phyloP scores from a whole-genome alignment of 1,140 invertebrate species.

The Venturia canescens region DNA sequence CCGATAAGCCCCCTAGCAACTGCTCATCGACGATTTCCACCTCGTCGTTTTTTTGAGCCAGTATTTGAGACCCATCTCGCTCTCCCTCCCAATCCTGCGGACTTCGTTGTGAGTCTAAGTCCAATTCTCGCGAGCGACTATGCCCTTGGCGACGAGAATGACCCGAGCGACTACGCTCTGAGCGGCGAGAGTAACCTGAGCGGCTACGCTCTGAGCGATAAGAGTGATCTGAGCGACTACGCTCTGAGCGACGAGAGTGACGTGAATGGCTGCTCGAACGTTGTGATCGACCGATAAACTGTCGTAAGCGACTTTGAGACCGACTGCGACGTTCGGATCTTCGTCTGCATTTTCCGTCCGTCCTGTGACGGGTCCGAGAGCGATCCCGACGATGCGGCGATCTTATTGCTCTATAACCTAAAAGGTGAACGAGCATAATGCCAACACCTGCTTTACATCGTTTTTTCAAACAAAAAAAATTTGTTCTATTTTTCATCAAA shows the following conservation, averaged over 20 bases:
- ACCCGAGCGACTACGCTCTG: not conserved
- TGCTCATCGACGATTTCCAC: not conserved
- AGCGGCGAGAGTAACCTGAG: not conserved
- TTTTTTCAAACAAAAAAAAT: too few relatives aligned
- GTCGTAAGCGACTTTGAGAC: not conserved
- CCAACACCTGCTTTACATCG: not conserved
- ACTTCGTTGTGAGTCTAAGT: not conserved
- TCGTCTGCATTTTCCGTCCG: not conserved
- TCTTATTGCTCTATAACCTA: not conserved
- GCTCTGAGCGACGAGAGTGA: not conserved
- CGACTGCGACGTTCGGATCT: not conserved
- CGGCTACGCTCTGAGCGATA: not conserved
- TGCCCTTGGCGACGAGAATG: not conserved
- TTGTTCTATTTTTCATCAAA: slow-evolving; percentile 17
- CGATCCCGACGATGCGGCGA: slow-evolving; percentile 12
- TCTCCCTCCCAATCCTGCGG: not conserved
- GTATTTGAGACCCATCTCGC: not conserved
- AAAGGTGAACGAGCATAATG: not conserved
- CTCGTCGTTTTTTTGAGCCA: not conserved
- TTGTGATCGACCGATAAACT: not conserved
- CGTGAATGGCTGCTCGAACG: not conserved
- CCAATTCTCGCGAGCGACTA: not conserved
- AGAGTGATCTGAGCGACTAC: not conserved
- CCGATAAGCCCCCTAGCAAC: not conserved
- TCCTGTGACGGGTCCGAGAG: not conserved